Base-by-base conservation (phyloP, 2,113 vertebrate species). In the Romanogobio albipinnatus region DNA sequence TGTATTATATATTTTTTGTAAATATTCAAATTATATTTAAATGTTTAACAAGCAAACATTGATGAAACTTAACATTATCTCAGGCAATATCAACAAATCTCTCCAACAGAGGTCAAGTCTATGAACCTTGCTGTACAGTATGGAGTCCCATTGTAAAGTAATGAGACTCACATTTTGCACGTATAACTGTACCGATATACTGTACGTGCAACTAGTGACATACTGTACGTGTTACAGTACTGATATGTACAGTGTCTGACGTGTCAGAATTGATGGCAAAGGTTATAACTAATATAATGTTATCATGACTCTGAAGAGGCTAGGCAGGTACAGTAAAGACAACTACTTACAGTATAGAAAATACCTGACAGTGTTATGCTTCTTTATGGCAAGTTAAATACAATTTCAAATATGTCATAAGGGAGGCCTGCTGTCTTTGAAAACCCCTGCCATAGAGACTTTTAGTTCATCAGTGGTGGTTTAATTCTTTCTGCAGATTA, bases 171-270 rank as follows among this genome's bases (percentile, higher is more conserved):
- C 0, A 8, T 79, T 62, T 43, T 62, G 58, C 58, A 80, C 77
- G n/a, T 64, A 78, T 9, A 66, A 9, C 17, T 36, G 15, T 33
- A 58, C 51, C 33, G 9, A 76, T 51, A 51, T 53, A 53, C 22
- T 29, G 71, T 68, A 70, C 1, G 4, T 70, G 17, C 10, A 70
- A 43, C 66, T 70, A 43, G 33, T 43, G 66, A 70, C 43, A 49
- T 22, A 56, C 76, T 77, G 22, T 58, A 59, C 43, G 24, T 64
- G 7, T 19, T 61, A 79, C 14, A n/a, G 36, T 26, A 45, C 76
- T 79, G 56, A 61, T 79, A 79, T 62, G 58, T 24, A 76, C 49
- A 79, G 36, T 79, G 58, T 26, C 76, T 62, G 76, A 76, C 0
- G 15, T 59, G 11, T 59, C 19, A n/a, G 5, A 74, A 15, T 26